These are phyloP conservation scores for Brachypteracias leptosomus DNA, from an alignment of 2,113 vertebrate species.

Conservation along the genomic window DNA sequence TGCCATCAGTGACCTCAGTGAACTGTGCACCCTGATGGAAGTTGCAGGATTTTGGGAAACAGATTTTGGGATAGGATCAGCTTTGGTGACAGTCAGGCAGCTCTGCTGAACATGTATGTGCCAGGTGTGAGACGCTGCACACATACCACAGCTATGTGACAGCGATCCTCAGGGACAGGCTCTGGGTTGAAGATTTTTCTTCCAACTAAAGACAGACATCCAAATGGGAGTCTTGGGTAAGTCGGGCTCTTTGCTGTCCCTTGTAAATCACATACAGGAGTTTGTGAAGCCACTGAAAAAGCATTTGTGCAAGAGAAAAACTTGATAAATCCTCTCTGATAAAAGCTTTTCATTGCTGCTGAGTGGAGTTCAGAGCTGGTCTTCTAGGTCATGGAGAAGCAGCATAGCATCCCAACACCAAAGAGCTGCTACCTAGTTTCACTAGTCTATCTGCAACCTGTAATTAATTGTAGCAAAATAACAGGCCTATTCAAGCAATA, in stretches of 20 bases:
- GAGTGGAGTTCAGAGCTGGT: not conserved
- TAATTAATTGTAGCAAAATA: not conserved
- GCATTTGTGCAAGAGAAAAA: not conserved
- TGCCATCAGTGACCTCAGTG: not conserved
- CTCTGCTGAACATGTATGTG: fast-evolving
- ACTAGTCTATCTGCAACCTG: not conserved
- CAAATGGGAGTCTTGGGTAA: not conserved
- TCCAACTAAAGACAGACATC: not conserved
- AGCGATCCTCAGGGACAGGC: not conserved
- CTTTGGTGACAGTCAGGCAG: not conserved
- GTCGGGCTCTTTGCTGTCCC: not conserved
- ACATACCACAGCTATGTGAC: not conserved
- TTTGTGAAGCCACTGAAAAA: not conserved
- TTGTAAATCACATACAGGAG: not conserved
- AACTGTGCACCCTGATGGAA: not conserved
- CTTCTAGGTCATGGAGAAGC: not conserved
- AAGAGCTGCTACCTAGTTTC: not conserved
- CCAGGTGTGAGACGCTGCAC: fast-evolving
- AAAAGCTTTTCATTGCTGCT: not conserved
- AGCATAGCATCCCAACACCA: not conserved
- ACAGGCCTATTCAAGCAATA: not conserved
- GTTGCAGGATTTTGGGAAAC: not conserved
- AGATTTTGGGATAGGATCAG: not conserved
- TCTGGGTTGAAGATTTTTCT: not conserved
- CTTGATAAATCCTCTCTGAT: not conserved